Base-by-base conservation (phyloP, 2,113 vertebrate genomes). In the Oreochromis aureus region DNA sequence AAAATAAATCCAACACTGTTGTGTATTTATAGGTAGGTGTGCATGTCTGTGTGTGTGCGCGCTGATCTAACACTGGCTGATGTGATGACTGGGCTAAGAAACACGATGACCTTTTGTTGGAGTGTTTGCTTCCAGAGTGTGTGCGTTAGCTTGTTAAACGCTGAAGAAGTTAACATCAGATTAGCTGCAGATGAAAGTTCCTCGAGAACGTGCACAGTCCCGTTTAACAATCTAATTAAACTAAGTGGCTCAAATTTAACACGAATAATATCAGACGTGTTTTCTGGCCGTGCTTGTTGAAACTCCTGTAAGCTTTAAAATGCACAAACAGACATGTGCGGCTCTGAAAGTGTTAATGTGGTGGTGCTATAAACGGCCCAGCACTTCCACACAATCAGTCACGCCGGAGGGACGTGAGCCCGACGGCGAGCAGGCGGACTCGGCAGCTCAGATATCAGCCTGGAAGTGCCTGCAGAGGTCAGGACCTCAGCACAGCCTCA, bases 31-130 rank as follows among this genome's bases (percentile, higher is more conserved):
- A 48, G 41, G 12, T 9, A n/a, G 1, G 10, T 19, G 30, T 13
- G 32, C 1, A 13, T 7, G 16, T 53, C 16, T 53, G 4, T 19
- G n/a, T 22, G 53, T 7, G 63, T 66, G 63, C 1, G 41, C 0
- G 2, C 1, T n/a, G 6, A 0, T 6, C 7, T 69, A 15, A 41
- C 19, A 22, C 63, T 24, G 63, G 69, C 69, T 30, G 69, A 9
- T 16, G 39, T 1, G 66, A 10, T 51, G 71, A 30, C 71, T 51
- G 71, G 1, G 24, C 44, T 7, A 7, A 51, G 71, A 30, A 76
- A 1, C 6, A 1, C 3, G 6, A 1, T 4, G 44, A 32, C 44
- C 71, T 51, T 51, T 4, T 78, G 27, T 78, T 30, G 24, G 9
- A 2, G 44, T 19, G 66, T 76, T 30, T 51, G 41, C 22, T 48